Evolutionary conservation across 2,113 vertebrate genomes (phyloP).

Genomic region (Egretta garzetta): DNA sequence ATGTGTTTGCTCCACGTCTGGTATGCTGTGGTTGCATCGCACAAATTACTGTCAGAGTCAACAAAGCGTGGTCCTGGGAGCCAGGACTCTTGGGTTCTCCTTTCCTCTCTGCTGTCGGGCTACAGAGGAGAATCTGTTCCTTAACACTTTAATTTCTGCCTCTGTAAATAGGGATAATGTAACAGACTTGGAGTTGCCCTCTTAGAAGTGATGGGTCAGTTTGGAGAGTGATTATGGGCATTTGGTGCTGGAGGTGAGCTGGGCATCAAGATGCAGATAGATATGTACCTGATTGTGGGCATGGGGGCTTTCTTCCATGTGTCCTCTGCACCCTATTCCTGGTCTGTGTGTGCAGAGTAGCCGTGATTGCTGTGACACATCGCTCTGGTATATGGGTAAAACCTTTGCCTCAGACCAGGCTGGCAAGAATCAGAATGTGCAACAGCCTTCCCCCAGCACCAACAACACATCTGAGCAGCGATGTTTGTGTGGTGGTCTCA

Average conservation of each 20-base stretch:
- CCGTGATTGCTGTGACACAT: accelerated
- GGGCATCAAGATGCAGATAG: neutral
- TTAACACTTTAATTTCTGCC: neutral
- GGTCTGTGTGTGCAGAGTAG: neutral
- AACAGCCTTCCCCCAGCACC: neutral
- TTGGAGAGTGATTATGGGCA: neutral
- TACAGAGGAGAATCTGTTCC: neutral
- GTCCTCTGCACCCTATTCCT: neutral
- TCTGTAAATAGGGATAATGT: neutral
- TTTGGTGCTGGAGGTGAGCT: neutral
- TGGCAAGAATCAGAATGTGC: neutral
- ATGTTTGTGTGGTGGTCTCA: neutral
- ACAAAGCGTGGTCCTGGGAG: accelerated
- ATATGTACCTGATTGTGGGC: neutral
- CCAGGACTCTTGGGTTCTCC: neutral
- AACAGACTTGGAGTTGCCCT: neutral
- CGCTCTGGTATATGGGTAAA: neutral
- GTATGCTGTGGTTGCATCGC: neutral
- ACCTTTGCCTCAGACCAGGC: neutral
- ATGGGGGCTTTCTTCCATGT: neutral
- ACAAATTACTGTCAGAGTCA: neutral
- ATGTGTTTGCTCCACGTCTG: neutral
- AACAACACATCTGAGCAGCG: accelerated
- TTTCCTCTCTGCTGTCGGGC: neutral
- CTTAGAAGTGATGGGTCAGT: neutral